These are phyloP conservation scores for Daphoenositta chrysoptera DNA, from an alignment of 2,113 vertebrate species.

Conservation along the genomic window DNA sequence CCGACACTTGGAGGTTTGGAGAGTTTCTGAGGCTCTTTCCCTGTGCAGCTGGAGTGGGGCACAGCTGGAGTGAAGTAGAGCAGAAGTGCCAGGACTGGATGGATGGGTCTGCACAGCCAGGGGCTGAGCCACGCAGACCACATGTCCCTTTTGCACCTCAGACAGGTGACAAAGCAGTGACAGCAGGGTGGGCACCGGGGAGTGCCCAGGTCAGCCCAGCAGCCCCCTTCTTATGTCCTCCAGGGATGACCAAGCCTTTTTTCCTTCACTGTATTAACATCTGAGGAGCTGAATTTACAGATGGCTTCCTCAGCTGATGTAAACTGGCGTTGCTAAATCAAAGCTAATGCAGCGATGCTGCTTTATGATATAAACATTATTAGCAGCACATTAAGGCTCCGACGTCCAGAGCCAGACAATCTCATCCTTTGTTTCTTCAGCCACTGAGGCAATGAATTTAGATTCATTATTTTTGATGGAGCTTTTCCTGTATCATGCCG, in stretches of 20 bases:
- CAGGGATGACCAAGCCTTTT: neutral
- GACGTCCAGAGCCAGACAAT: neutral
- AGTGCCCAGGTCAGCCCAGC: neutral
- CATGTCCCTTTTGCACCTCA: neutral
- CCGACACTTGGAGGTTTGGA: neutral
- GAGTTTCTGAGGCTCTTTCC: neutral
- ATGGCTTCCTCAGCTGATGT: neutral
- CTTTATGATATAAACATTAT: neutral
- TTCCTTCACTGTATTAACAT: neutral
- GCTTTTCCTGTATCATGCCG: slow-evolving; percentile 18
- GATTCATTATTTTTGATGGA: neutral
- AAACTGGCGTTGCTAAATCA: neutral
- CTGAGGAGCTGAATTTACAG: neutral
- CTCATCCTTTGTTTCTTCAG: slow-evolving; percentile 33
- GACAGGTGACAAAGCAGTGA: neutral
- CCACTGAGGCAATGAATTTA: neutral
- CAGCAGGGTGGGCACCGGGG: neutral
- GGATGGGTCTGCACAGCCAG: neutral
- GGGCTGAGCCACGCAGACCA: neutral
- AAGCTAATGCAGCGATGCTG: neutral
- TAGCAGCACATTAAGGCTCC: slow-evolving; percentile 28
- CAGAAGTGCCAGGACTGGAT: neutral
- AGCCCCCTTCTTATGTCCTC: neutral
- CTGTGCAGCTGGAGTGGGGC: neutral
- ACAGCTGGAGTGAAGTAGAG: neutral